Evolutionary conservation across 92 coral and sea anemone species (phyloP), one percentile per base, ranked within the genome.

Genomic region (Diadumene lineata): DNA sequence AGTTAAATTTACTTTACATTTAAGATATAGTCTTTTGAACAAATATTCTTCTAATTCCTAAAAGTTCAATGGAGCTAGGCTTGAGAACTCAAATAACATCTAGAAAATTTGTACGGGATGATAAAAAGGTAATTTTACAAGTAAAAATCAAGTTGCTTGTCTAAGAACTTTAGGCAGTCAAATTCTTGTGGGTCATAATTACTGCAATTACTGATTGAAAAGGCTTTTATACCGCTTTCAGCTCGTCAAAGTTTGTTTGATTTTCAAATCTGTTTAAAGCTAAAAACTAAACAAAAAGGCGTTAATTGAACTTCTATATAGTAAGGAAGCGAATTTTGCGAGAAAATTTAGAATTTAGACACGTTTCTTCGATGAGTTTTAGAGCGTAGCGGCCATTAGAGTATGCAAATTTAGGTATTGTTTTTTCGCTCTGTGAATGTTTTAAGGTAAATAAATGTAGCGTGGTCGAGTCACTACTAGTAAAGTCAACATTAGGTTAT

Each of bases 401-500:
- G 81, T 87, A 90, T 90, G 96, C 87, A 87, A 90, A 90, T 90
- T 84, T 65, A 56, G 31, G n/a, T 78, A 76, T 87, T 81, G 89
- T 87, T 83, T 84, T 77, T 28, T 51, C 56, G 71, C 66, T 86
- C 83, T 53, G 72, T 81, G 91, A 87, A 90, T 78, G 90, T 83
- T 90, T 81, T 76, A 53, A 81, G 62, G 75, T 83, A 81, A 80
- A 77, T 75, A 80, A 58, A 57, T 62, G 74, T 67, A 85, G 84
- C 82, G 85, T 75, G 89, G 62, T 57, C 60, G 63, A 30, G 72
- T 26, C 73, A 73, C 70, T 77, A 79, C 85, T 68, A 56, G 58
- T 1, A 85, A 64, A 84, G 92, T 78, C 88, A 87, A 84, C 82
- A 87, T 75, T 66, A 38, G 28, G 70, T 63, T 75, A 86, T 79